A percentile compares a stretch with the other conserved stretches of the same genome.
Evolutionary conservation across 1,140 invertebrate genomes (phyloP).

Genomic region (Tribolium castaneum): DNA sequence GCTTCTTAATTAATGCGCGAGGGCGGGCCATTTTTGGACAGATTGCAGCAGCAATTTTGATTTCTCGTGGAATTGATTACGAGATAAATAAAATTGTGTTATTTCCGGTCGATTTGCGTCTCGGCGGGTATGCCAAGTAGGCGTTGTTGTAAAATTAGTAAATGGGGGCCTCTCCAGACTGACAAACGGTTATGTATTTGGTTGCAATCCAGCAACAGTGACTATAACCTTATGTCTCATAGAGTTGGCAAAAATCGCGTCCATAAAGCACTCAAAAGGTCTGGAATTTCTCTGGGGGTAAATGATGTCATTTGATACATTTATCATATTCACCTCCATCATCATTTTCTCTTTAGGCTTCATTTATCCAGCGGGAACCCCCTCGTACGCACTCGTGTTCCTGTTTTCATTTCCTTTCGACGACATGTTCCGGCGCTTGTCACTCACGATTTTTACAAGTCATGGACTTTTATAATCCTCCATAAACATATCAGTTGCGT

Average conservation of each 20-base stretch:
- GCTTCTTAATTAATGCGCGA: not conserved
- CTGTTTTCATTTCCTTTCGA: conserved; percentile 63
- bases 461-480: conserved; percentile 64
- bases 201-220: conserved; percentile 60
- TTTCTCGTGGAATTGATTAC: not conserved
- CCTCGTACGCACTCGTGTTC: conserved; percentile 57
- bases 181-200: conserved; percentile 63
- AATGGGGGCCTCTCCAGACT: conserved; percentile 49
- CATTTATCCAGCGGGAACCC: conserved; percentile 55
- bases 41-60: not conserved
- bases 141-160: conserved; percentile 45
- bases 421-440: conserved; percentile 62
- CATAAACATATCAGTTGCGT: conserved; percentile 62
- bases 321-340: conserved; percentile 61
- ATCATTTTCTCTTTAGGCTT: conserved; percentile 63
- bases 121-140: not conserved
- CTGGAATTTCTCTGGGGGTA: conserved; percentile 5
- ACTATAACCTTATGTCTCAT: conserved; percentile 61
- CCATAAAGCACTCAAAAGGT: not conserved
- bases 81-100: not conserved
- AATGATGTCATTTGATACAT: conserved; percentile 40
- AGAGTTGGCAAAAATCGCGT: conserved; percentile 51
- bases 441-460: conserved; percentile 64
- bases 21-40: not conserved
- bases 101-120: conserved; percentile 13